Conservation (phyloP, 2,113 vertebrate genomes). For the Colinus virginianus region DNA sequence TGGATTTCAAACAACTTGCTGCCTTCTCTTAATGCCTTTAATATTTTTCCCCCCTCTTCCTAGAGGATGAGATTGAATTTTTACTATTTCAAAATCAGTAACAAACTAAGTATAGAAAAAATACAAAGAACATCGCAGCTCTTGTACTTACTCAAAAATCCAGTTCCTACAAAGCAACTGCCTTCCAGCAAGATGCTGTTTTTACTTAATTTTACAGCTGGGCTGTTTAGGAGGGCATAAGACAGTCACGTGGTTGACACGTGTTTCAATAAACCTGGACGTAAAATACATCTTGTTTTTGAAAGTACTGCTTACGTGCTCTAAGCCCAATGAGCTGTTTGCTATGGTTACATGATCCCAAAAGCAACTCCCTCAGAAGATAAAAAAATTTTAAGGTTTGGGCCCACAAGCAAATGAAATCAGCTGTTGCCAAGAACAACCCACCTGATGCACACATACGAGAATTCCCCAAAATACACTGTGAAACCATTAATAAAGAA, state of each 20-base stretch:
- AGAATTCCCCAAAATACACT: not conserved
- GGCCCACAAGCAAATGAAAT: not conserved
- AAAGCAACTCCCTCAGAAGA: not conserved
- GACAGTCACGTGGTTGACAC: not conserved
- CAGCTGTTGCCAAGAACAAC: not conserved
- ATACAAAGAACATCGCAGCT: not conserved
- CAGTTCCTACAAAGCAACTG: constrained; percentile 4
- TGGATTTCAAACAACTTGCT: too few species aligned
- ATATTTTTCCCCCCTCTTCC: not conserved
- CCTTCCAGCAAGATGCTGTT: not conserved
- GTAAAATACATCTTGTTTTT: not conserved
- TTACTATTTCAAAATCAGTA: constrained; percentile 19
- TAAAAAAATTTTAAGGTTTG: not conserved
- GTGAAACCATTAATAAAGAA: not conserved
- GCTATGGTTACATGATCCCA: not conserved
- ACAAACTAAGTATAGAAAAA: constrained; percentile 1
- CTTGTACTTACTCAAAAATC: constrained; percentile 19
- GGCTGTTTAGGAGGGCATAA: not conserved
- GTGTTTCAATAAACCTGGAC: not conserved
- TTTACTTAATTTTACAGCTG: not conserved
- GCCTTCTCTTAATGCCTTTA: not conserved
- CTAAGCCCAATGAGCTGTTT: not conserved
- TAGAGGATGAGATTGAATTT: not conserved
- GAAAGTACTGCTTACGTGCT: not conserved
- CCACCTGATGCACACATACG: not conserved